Evolutionary conservation across 2,113 vertebrate genomes (phyloP).

Genomic region (Hydropotes inermis): DNA sequence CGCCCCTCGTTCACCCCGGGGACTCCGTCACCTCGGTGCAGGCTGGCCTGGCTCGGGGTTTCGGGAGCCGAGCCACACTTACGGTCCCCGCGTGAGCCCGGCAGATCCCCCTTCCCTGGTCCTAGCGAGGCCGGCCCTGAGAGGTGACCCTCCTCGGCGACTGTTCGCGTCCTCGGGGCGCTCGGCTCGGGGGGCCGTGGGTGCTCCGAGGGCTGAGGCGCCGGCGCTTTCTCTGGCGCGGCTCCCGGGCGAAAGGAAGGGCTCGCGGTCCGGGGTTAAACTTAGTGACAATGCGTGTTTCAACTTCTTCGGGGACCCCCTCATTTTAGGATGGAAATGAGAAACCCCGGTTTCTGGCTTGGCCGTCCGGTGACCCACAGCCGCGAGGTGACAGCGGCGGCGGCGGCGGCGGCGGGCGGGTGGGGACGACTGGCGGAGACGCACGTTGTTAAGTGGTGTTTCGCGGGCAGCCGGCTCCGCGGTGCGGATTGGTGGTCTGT

Average conservation of each 20-base stretch:
- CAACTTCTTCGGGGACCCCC: slow-evolving; percentile 42
- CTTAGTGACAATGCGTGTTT: slow-evolving; percentile 70
- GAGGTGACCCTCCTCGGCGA: background rate
- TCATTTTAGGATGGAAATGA: background rate
- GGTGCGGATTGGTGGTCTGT: background rate
- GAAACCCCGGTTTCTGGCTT: background rate
- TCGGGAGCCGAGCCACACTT: background rate
- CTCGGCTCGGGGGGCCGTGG: background rate
- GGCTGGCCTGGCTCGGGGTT: background rate
- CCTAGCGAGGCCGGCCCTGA: background rate
- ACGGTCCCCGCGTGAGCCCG: background rate
- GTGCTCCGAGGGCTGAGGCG: background rate
- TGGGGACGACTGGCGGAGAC: background rate
- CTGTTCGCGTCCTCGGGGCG: background rate
- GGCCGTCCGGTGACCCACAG: background rate
- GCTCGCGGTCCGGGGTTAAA: slow-evolving; percentile 26
- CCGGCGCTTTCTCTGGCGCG: background rate
- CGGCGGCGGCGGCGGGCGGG: background rate
- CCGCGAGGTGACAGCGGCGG: slow-evolving; percentile 2
- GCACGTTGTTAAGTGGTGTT: background rate
- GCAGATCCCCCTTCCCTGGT: background rate
- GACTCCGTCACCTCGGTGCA: no score
- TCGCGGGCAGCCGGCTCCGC: background rate
- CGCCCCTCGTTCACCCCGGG: background rate
- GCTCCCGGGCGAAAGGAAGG: background rate